Conservation (phyloP, 1,140 invertebrate species). For the Panagrolaimus sp. region DNA sequence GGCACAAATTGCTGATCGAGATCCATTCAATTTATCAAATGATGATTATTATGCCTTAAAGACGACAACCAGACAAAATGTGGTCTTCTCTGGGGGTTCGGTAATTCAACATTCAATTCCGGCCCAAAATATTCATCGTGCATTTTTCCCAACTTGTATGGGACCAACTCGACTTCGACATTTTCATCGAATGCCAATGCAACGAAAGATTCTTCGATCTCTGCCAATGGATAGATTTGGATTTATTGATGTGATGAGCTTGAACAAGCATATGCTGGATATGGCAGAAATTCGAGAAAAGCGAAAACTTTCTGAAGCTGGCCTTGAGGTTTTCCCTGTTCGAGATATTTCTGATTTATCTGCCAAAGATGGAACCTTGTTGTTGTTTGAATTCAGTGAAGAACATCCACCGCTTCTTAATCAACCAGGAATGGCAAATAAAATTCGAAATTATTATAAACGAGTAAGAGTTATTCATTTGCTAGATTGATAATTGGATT, state of each 20-base stretch:
- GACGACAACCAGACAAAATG: slow-evolving; percentile 51
- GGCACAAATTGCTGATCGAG: slow-evolving; percentile 68
- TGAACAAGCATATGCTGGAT: slow-evolving; percentile 64
- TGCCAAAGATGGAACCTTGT: slow-evolving; percentile 85
- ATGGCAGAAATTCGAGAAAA: slow-evolving; percentile 69
- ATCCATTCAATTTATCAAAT: slow-evolving; percentile 97
- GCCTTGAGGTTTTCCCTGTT: slow-evolving; percentile 99
- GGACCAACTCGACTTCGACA: slow-evolving; percentile 75
- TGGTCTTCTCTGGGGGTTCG: neutral
- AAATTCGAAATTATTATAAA: slow-evolving; percentile 98
- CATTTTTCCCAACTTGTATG: slow-evolving; percentile 89
- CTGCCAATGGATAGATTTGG: slow-evolving; percentile 67
- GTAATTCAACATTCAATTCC: slow-evolving; percentile 84
- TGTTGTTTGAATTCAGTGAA: slow-evolving; percentile 91
- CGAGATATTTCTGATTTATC: slow-evolving; percentile 87
- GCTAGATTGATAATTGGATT: neutral
- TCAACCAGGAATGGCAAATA: slow-evolving; percentile 89
- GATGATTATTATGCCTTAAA: slow-evolving; percentile 91
- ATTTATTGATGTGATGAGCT: slow-evolving; percentile 67
- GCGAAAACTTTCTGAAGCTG: slow-evolving; percentile 84
- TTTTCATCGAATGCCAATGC: slow-evolving; percentile 85
- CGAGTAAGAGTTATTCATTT: slow-evolving; percentile 38
- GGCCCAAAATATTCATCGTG: slow-evolving; percentile 82
- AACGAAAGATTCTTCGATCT: slow-evolving; percentile 68
- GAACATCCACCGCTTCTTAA: slow-evolving; percentile 77